Evolutionary conservation across 2,797 vertebrate genomes (phyloP).

Genomic region (Protosalanx chinensis): DNA sequence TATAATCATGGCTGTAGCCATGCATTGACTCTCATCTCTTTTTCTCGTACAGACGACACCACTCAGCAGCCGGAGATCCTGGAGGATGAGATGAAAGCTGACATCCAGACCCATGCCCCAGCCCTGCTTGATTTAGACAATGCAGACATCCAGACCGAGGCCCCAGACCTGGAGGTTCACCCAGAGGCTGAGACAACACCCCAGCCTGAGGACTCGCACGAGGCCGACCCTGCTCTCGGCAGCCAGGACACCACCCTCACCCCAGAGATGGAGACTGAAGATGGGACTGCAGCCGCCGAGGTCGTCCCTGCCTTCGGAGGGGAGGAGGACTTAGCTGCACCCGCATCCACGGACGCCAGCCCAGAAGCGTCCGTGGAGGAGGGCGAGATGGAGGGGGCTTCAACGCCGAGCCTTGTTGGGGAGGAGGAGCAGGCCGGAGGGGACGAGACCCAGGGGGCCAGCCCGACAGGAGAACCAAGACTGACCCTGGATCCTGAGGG

Average conservation of each 20-base stretch:
- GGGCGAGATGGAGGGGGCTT: not conserved
- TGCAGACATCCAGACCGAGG: not conserved
- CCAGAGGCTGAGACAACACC: not conserved
- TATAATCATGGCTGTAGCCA: not conserved
- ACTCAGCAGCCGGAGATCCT: not conserved
- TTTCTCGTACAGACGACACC: not conserved
- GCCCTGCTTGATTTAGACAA: not conserved
- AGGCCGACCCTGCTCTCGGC: not conserved
- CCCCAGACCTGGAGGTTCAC: not conserved
- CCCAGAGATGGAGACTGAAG: not conserved
- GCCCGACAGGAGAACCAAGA: not conserved
- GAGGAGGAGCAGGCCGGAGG: not conserved
- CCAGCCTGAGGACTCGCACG: not conserved
- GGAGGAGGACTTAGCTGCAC: not conserved
- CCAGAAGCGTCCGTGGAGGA: not conserved
- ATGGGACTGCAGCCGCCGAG: accelerated
- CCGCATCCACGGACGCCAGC: not conserved
- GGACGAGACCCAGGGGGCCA: not conserved
- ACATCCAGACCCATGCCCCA: too few species aligned
- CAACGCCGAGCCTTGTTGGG: accelerated
- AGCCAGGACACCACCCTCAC: too few species aligned
- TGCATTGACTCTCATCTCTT: not conserved
- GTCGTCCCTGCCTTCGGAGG: too few species aligned
- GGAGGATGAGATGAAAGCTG: not conserved
- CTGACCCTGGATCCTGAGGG: not conserved